These are phyloP conservation scores for Phrynocephalus guinanensis DNA, from an alignment of 2,797 vertebrate genomes.

Conservation along the genomic window DNA sequence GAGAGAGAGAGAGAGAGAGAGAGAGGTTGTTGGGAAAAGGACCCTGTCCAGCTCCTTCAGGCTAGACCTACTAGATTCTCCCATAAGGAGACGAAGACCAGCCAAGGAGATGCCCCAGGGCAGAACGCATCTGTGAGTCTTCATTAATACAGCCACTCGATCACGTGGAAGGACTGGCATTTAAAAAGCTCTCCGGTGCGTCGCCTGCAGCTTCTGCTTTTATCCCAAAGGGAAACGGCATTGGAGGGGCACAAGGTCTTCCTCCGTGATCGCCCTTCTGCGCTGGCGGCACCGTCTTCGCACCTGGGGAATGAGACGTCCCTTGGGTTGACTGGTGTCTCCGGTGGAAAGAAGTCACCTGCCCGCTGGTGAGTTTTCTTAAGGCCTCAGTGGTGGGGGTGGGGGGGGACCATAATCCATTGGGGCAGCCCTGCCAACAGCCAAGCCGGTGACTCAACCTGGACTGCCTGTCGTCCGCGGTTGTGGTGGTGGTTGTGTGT, in stretches of 20 bases:
- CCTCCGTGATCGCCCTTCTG: neutral
- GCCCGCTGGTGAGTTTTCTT: conserved; percentile 60
- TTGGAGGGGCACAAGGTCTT: conserved; percentile 6
- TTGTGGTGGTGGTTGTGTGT: no score
- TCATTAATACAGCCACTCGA: conserved; percentile 77
- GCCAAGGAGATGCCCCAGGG: conserved; percentile 49
- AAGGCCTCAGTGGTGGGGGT: neutral
- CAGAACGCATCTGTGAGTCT: conserved; percentile 62
- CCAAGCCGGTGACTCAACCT: no score
- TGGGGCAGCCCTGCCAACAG: no score
- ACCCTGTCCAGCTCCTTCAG: conserved; percentile 17
- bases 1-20: neutral
- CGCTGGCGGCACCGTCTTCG: neutral
- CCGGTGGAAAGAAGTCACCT: neutral
- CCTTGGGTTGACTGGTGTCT: conserved; percentile 34
- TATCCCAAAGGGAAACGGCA: conserved; percentile 55
- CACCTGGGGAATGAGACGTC: conserved; percentile 59
- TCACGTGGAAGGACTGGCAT: conserved; percentile 83
- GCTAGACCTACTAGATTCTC: conserved; percentile 49
- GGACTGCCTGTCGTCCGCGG: no score
- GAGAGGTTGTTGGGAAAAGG: neutral
- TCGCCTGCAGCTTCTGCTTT: conserved; percentile 70
- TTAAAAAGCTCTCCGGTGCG: conserved; percentile 85
- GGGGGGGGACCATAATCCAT: neutral
- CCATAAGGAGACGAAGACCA: conserved; percentile 42